These are phyloP conservation scores for Teleogryllus oceanicus DNA, from an alignment of 2,888 invertebrate species.

Conservation along the genomic window DNA sequence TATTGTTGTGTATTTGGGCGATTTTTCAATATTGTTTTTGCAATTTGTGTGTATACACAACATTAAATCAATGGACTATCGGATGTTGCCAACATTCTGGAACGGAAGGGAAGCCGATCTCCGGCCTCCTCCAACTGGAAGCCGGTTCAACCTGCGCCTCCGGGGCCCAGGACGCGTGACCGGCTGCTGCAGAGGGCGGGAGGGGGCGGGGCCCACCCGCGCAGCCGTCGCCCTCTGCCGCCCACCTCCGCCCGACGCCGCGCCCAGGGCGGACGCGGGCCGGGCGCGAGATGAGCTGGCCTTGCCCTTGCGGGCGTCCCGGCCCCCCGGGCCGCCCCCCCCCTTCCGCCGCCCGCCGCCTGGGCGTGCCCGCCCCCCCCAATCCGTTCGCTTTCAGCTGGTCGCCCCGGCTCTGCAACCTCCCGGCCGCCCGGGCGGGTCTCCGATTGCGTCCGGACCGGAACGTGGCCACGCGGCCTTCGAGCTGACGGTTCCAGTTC, in stretches of 20 bases:
- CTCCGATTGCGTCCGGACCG: not conserved
- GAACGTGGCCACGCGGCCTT: no score
- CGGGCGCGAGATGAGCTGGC: not conserved
- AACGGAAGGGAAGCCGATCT: no score
- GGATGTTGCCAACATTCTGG: no score
- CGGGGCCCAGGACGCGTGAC: no score
- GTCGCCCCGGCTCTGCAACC: not conserved
- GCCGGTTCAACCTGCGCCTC: no score
- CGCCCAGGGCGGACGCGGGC: not conserved
- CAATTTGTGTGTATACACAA: no score
- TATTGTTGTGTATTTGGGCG: no score
- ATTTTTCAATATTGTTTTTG: no score
- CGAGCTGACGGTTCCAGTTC: no score
- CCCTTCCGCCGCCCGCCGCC: not conserved
- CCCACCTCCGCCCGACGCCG: not conserved
- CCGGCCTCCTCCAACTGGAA: no score
- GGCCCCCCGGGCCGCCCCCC: not conserved
- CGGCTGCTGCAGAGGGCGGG: no score
- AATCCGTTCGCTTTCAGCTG: slow-evolving; percentile 7
- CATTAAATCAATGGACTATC: no score
- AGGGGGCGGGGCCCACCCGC: not conserved
- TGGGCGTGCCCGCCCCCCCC: not conserved
- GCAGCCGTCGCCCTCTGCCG: not conserved
- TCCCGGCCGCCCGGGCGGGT: not conserved
- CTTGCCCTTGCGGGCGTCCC: not conserved